Base-by-base conservation (phyloP, 2,888 invertebrate species). In the Agrilus cyanescens region DNA sequence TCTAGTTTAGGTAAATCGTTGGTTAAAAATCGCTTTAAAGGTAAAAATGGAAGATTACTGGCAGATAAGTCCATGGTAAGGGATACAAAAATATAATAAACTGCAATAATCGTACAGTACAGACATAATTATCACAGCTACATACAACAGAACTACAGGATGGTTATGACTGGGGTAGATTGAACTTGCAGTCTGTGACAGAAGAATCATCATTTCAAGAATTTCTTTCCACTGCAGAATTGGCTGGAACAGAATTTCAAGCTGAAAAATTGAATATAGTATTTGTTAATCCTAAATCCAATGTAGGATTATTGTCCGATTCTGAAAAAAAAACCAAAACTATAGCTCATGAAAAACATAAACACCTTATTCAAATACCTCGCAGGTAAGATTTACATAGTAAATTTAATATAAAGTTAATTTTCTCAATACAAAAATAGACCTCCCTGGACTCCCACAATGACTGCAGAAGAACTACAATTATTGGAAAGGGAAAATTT, bases 191-290 rank as follows among this genome's bases (percentile, higher is more conserved):
- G 57, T 95, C 95, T 0, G 86, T 95, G 0, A 96, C 95, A 0
- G 95, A 96, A 54, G 91, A 95, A 63, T 89, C 85, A n/a, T 88
- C 91, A 0, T 80, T 97, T 46, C 90, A 96, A 69, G 97, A 96
- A 59, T 97, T 98, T 63, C 70, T 98, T 4, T 84, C 90, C 0
- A 96, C 90, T 0, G 97, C 97, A 0, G 86, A 95, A 65, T 68
- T 98, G 44, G 95, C 96, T 0, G 89, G 90, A 32, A 86, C 87
- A 1, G 94, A 97, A 63, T 98, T 96, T 62, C 82, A 85, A 58
- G 84, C 88, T 3, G 93, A 94, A 62, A 91, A 91, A 61, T 63
- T 90, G 2, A 91, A 94, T 59, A 75, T 91, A 5, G 82, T 75
- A 47, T 81, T 86, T 61, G 74, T 87, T 0, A 77, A 80, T 57